phyloP scores from a whole-genome alignment of 2,888 invertebrate species.

The Mactromeris polynyma region DNA sequence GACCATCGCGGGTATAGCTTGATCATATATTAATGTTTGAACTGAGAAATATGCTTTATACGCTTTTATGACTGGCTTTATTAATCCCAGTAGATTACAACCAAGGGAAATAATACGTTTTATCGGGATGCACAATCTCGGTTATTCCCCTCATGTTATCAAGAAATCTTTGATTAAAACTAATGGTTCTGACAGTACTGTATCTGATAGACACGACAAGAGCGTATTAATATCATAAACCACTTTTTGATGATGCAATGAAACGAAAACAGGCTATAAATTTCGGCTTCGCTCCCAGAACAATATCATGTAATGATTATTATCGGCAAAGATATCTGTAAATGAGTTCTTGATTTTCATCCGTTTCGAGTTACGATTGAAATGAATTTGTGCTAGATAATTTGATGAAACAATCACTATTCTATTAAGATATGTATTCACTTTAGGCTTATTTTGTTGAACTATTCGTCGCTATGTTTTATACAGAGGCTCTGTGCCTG shows the following conservation, averaged over 20 bases:
- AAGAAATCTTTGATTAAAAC: background rate
- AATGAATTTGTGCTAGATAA: background rate
- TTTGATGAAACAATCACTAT: background rate
- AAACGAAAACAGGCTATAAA: background rate
- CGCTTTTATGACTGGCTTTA: no score
- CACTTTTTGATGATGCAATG: background rate
- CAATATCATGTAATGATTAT: background rate
- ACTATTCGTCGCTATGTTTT: background rate
- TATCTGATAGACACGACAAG: background rate
- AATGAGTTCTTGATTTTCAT: background rate
- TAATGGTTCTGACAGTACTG: background rate
- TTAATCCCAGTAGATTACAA: no score
- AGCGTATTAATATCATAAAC: background rate
- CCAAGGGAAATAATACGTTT: background rate
- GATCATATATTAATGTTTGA: no score
- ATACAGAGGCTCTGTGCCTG: background rate
- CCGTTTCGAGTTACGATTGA: background rate
- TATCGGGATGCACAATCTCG: background rate
- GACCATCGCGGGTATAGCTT: no score
- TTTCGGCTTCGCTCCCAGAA: background rate
- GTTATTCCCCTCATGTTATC: background rate
- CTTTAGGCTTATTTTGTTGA: background rate
- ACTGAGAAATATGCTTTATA: no score
- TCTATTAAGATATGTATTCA: background rate
- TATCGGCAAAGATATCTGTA: background rate